Evolutionary conservation across 2,888 invertebrate species (phyloP), one percentile per base, ranked within the genome.

Genomic region (Oscheius sp.): DNA sequence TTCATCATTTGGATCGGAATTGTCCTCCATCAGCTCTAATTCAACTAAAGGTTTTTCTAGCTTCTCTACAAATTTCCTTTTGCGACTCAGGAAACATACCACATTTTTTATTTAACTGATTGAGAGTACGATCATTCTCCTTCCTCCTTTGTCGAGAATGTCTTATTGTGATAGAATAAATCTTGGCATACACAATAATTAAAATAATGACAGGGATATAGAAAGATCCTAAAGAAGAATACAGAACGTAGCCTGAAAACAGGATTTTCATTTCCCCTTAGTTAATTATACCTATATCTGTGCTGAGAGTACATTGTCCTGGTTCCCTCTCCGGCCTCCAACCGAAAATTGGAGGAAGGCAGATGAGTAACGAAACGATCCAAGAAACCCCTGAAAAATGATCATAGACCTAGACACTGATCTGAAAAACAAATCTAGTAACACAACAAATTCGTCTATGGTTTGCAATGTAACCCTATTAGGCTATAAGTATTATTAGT

Each of bases 211-310:
- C 94, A 73, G 98, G 97, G 87, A 98, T 94, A 91, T 95, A 98
- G 90, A 98, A 98, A 86, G 96, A 97, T 82, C 97, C 97, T 85
- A 95, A 90, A 22, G 96, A 94, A 22, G 96, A 97, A 89, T 97
- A 98, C 70, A 97, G 89, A 86, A 97, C 96, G 90, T 98, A 97
- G 76, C 96, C 76, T 76, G 68, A 49, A 76, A 70, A 50, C 4
- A 22, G 17, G 5, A 17, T 32, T 22, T 28, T 14, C 45, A n/a
- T 4, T 8, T 51, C 8, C 22, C 33, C 4, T 50, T 36, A 17
- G 20, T 36, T 38, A 26, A 47, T 17, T 9, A 20, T 61, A 73
- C 77, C 80, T 20, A 80, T 30, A 45, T 82, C 80, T 26, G 74
- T 72, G 68, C 78, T 77, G 28, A 81, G 73, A 5, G 77, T 77